A percentile compares a stretch with the other conserved stretches of the same genome.
phyloP scores from a whole-genome alignment of 2,797 vertebrate genomes.

The Esox masquinongy region DNA sequence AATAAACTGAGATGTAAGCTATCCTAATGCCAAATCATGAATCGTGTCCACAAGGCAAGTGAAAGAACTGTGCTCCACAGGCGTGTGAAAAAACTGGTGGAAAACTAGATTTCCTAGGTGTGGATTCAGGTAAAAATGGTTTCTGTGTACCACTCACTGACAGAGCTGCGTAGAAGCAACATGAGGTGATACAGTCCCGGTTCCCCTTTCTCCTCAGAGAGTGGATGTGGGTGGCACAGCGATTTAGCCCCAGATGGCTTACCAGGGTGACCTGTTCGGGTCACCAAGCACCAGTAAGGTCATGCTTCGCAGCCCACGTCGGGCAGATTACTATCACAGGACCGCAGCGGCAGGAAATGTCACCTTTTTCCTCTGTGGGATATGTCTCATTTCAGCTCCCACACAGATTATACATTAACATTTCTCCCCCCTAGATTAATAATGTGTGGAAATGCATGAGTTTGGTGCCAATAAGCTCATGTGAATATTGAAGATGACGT shows the following conservation, averaged over 20 bases:
- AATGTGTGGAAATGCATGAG: background rate
- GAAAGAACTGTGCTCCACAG: no score
- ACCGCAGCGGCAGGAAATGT: constrained; percentile 40
- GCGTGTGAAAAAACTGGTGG: no score
- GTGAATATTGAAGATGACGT: background rate
- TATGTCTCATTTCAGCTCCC: constrained; percentile 35
- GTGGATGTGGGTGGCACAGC: constrained; percentile 25
- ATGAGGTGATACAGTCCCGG: constrained; percentile 21
- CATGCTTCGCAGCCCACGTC: constrained; percentile 3
- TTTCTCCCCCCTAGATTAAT: background rate
- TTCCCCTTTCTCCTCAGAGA: constrained; percentile 29
- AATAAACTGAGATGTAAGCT: no score
- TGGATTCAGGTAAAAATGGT: background rate
- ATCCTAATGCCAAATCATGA: no score
- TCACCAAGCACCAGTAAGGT: background rate
- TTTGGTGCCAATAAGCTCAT: background rate
- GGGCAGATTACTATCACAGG: constrained; percentile 33
- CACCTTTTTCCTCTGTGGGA: constrained; percentile 32
- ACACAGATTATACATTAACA: background rate
- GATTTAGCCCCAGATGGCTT: constrained; percentile 39
- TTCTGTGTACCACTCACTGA: constrained; percentile 4
- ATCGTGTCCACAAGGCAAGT: no score
- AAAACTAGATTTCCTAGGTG: background rate
- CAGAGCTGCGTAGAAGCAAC: constrained; percentile 19
- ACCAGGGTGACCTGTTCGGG: constrained; percentile 28